A percentile compares a stretch with the other conserved stretches of the same genome.
Conservation (phyloP, 2,888 invertebrate species). For the Geophilus truncorum region DNA sequence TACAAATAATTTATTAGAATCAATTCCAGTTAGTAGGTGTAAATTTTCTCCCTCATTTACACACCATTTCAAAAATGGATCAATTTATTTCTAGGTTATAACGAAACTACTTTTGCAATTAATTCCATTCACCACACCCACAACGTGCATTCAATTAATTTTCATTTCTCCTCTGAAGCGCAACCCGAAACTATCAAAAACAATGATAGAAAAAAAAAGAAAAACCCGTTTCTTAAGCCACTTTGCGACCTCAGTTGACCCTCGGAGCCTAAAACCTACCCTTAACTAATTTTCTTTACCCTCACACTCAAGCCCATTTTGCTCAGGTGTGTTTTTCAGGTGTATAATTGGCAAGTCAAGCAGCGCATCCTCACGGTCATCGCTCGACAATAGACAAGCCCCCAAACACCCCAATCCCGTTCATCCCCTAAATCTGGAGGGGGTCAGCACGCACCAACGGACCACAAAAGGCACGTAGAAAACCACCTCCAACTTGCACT, state of each 20-base stretch:
- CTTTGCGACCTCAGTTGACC: not conserved
- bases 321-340: not conserved
- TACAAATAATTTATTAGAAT: not conserved
- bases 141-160: not conserved
- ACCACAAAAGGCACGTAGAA: not conserved
- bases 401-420: not conserved
- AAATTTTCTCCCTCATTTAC: not conserved
- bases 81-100: not conserved
- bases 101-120: not conserved
- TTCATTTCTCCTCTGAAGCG: not conserved
- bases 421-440: not conserved
- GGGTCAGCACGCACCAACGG: not conserved
- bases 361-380: conserved; percentile 14
- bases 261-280: not conserved
- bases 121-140: not conserved
- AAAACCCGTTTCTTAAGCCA: not conserved
- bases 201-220: no score
- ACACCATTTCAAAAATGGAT: not conserved
- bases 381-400: conserved; percentile 4
- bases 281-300: not conserved
- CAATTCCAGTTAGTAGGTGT: not conserved
- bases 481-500: not conserved
- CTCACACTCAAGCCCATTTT: not conserved
- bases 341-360: conserved; percentile 13
- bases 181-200: not conserved